phyloP scores from a whole-genome alignment of 1,140 invertebrate species.

The Callitettix versicolor region DNA sequence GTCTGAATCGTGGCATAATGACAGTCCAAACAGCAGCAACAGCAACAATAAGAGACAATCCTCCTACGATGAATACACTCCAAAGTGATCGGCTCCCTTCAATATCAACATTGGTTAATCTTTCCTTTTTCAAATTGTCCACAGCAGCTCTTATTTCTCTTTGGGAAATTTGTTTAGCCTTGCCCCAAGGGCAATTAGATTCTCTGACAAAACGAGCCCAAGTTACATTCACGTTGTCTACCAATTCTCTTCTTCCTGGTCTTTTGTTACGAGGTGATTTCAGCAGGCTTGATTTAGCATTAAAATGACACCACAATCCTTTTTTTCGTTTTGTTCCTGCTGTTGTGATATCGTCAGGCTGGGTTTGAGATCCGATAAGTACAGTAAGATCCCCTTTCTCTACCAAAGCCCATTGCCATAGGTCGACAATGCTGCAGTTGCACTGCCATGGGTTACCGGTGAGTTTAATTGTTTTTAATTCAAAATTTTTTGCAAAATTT shows the following conservation, averaged over 20 bases:
- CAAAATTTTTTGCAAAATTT: constrained; percentile 42
- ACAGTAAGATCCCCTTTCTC: constrained; percentile 51
- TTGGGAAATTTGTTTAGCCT: not conserved
- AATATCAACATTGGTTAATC: no score
- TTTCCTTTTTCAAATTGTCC: no score
- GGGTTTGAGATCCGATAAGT: constrained; percentile 50
- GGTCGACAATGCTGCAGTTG: constrained; percentile 54
- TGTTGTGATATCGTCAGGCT: constrained; percentile 41
- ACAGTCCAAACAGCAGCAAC: no score
- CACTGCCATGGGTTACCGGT: constrained; percentile 58
- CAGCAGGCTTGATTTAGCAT: constrained; percentile 41
- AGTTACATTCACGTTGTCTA: constrained; percentile 47
- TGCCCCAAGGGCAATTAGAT: constrained; percentile 44
- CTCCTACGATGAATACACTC: no score
- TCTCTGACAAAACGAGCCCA: constrained; percentile 57
- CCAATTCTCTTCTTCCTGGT: constrained; percentile 42
- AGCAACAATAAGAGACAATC: no score
- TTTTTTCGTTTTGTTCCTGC: constrained; percentile 48
- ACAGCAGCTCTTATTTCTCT: no score
- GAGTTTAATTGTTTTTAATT: constrained; percentile 46
- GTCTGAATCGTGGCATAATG: no score
- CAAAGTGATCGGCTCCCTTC: no score
- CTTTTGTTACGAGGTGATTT: constrained; percentile 40
- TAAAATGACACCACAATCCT: constrained; percentile 51
- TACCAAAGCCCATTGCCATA: constrained; percentile 59